Percentiles rank a stretch among this genome's conserved stretches.
Conservation (phyloP, 1,140 invertebrate species). For the Zelostemma sp. region DNA sequence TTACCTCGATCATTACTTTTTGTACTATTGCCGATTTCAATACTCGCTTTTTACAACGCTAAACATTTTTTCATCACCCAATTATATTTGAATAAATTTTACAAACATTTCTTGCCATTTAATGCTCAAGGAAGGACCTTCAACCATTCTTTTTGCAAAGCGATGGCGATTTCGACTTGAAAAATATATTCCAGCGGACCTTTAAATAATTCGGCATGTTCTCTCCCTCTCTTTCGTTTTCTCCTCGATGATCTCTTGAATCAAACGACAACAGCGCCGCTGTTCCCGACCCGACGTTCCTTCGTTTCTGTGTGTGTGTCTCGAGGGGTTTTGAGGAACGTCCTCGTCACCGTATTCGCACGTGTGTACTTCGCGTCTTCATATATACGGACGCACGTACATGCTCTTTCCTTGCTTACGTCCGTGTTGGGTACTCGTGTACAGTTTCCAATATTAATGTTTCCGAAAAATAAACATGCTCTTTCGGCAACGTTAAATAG, state of each 20-base stretch:
- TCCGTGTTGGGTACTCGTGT: slow-evolving; percentile 4
- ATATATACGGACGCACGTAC: background rate
- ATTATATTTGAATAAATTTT: too few species aligned
- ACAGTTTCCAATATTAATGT: slow-evolving; percentile 7
- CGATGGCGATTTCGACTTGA: background rate
- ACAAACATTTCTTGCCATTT: too few species aligned
- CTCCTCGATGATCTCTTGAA: slow-evolving; percentile 6
- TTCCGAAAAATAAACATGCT: slow-evolving; percentile 16
- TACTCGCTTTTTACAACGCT: too few species aligned
- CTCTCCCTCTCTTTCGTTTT: too few species aligned
- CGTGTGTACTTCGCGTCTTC: background rate
- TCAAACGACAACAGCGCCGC: slow-evolving; percentile 3
- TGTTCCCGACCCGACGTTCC: slow-evolving; percentile 12
- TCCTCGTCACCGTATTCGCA: slow-evolving; percentile 13
- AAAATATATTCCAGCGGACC: background rate
- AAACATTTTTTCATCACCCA: too few species aligned
- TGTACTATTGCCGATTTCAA: too few species aligned
- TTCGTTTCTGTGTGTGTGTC: too few species aligned
- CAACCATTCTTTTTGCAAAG: too few species aligned
- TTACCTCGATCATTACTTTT: too few species aligned
- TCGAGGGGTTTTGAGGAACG: slow-evolving; percentile 18
- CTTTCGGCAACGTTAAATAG: too few species aligned
- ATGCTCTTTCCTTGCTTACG: background rate
- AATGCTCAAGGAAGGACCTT: too few species aligned
- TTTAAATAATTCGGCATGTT: slow-evolving; percentile 2